Percentiles rank a stretch among this genome's conserved stretches.
These are phyloP conservation scores for Hydrolagus affinis DNA, from an alignment of 2,113 vertebrate genomes.

Conservation along the genomic window DNA sequence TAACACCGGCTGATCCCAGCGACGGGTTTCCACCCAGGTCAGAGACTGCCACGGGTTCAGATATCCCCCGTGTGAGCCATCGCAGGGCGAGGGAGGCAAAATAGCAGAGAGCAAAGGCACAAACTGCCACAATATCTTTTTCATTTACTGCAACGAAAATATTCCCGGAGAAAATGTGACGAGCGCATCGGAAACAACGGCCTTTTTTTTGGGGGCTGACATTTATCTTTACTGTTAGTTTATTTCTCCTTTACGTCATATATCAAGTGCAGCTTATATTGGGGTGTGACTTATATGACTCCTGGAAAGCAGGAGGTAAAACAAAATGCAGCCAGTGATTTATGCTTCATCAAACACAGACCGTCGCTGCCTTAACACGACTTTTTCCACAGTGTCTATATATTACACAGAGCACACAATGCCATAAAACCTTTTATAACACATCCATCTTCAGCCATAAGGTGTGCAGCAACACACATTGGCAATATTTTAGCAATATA, in stretches of 20 bases:
- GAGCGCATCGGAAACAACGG: too few relatives aligned
- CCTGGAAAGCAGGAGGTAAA: constrained; percentile 26
- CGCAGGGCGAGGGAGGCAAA: too few relatives aligned
- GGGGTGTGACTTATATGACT: constrained; percentile 28
- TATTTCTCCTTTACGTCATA: constrained; percentile 22
- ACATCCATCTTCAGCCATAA: constrained; percentile 29
- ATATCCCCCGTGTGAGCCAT: too few relatives aligned
- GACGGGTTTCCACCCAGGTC: too few relatives aligned
- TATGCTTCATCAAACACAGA: constrained; percentile 30
- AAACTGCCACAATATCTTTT: not conserved
- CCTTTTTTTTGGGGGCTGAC: not conserved
- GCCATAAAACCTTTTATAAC: constrained; percentile 32
- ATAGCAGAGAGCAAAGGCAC: not conserved
- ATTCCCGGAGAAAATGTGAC: not conserved
- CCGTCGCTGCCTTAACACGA: constrained; percentile 26
- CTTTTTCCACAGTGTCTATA: constrained; percentile 27
- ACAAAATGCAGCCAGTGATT: constrained; percentile 24
- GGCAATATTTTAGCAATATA: constrained; percentile 10
- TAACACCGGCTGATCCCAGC: too few relatives aligned
- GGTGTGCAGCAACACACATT: constrained; percentile 23
- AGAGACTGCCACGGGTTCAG: too few relatives aligned
- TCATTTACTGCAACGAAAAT: not conserved
- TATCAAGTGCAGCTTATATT: constrained; percentile 32
- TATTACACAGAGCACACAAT: constrained; percentile 31
- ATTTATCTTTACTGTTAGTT: constrained; percentile 11